Evolutionary conservation across 2,113 vertebrate genomes (phyloP).

Genomic region (Anguilla rostrata): DNA sequence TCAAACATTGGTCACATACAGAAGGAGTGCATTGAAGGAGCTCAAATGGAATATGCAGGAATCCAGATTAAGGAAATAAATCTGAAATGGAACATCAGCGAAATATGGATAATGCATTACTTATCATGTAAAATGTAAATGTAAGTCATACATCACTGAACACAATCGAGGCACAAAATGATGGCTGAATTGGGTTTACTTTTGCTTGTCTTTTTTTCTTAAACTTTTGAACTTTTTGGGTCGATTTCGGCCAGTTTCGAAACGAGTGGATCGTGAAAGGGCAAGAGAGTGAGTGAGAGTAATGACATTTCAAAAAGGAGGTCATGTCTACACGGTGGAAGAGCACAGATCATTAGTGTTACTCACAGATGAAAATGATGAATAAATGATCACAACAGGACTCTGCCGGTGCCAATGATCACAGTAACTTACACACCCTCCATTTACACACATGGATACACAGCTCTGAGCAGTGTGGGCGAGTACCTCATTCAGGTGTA

Average conservation of each 20-base stretch:
- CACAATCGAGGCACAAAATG: neutral
- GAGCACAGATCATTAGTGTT: neutral
- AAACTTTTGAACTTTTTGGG: neutral
- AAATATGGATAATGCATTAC: neutral
- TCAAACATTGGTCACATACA: too few relatives aligned
- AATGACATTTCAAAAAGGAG: neutral
- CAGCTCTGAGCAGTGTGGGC: neutral
- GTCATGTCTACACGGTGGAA: neutral
- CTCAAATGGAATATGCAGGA: neutral
- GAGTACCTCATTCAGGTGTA: neutral
- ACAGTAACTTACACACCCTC: neutral
- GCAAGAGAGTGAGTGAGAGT: neutral
- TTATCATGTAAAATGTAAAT: neutral
- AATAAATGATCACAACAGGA: neutral
- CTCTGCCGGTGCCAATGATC: neutral
- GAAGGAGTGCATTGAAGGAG: neutral
- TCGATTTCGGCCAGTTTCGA: neutral
- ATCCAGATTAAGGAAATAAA: neutral
- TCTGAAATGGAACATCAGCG: neutral
- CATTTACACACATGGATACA: neutral
- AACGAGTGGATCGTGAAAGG: neutral
- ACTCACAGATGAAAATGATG: neutral
- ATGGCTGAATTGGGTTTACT: neutral
- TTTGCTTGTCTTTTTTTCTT: neutral
- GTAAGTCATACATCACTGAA: neutral